Percentiles rank a stretch among this genome's conserved stretches.
Evolutionary conservation across 2,888 invertebrate genomes (phyloP).

Genomic region (Spilosoma lubricipeda): DNA sequence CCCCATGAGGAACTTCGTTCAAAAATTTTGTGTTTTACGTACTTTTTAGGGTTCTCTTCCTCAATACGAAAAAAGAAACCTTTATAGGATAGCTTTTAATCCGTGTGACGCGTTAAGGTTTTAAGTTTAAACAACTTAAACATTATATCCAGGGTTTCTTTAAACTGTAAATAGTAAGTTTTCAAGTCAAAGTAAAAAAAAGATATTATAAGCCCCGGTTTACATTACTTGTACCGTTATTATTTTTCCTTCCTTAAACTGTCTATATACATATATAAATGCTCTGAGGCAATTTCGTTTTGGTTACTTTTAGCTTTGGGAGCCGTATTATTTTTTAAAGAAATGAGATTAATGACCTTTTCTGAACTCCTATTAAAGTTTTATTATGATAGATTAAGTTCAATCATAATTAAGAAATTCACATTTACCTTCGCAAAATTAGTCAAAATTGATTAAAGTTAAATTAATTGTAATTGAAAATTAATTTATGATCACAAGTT

Average conservation of each 20-base stretch:
- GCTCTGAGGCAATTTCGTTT: not conserved
- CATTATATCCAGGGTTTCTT: too few relatives aligned
- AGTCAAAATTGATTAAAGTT: not conserved
- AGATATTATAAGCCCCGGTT: not conserved
- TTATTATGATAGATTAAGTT: not conserved
- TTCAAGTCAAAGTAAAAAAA: too few relatives aligned
- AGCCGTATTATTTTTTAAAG: not conserved
- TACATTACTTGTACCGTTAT: not conserved
- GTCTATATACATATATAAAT: too few relatives aligned
- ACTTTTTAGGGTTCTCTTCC: not conserved
- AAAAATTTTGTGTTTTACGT: too few relatives aligned
- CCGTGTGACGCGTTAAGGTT: too few relatives aligned
- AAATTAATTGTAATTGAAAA: not conserved
- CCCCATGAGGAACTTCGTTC: too few relatives aligned
- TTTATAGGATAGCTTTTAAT: not conserved
- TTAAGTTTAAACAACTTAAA: too few relatives aligned
- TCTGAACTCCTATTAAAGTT: not conserved
- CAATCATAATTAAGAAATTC: not conserved
- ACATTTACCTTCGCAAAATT: not conserved
- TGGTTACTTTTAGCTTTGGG: not conserved
- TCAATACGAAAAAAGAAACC: not conserved
- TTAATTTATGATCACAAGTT: not conserved
- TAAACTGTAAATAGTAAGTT: too few relatives aligned
- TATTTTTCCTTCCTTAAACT: not conserved
- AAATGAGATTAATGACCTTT: not conserved